Conservation (phyloP, 2,888 invertebrate species). For the Drosophila buzzatii region DNA sequence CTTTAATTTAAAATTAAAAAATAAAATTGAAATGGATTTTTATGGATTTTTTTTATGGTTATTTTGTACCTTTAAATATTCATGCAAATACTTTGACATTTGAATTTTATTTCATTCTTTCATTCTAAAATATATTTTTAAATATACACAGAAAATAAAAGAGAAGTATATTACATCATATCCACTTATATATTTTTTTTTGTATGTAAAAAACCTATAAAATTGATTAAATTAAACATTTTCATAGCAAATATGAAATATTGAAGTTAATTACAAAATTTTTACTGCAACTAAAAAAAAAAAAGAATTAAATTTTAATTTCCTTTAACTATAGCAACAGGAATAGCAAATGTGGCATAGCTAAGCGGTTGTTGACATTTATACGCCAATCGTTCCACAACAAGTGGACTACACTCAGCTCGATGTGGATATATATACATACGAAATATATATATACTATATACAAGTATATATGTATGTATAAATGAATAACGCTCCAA, state of each 20-base stretch:
- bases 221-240: neutral
- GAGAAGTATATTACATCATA: too few species aligned
- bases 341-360: slow-evolving; percentile 2
- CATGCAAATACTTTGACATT: too few species aligned
- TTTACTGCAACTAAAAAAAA: neutral
- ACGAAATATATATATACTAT: neutral
- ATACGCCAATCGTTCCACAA: slow-evolving; percentile 12
- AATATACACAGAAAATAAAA: too few species aligned
- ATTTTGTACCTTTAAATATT: too few species aligned
- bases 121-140: too few species aligned
- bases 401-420: neutral
- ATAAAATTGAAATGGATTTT: too few species aligned
- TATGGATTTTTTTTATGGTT: too few species aligned
- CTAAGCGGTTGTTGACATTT: slow-evolving; percentile 25
- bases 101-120: too few species aligned
- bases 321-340: neutral
- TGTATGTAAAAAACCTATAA: too few species aligned
- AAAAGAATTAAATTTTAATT: neutral
- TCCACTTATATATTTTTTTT: too few species aligned
- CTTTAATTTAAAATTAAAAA: too few species aligned
- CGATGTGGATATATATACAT: neutral
- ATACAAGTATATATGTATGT: slow-evolving; percentile 8
- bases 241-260: neutral
- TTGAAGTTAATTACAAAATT: neutral
- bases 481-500: slow-evolving; percentile 55